phyloP scores from a whole-genome alignment of 2,888 invertebrate genomes.

The Nomada fabriciana region DNA sequence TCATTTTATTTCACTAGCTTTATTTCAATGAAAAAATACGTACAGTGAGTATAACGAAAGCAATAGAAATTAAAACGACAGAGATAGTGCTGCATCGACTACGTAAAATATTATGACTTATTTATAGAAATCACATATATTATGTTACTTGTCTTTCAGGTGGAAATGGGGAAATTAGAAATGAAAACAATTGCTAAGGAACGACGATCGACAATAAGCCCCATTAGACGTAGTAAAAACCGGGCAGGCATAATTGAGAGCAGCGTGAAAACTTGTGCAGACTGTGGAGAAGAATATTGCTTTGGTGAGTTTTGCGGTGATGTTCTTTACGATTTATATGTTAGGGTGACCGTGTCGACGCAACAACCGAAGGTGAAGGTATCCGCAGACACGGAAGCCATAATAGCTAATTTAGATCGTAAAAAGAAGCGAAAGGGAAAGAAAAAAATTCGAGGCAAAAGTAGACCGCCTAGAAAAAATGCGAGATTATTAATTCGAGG shows the following conservation, averaged over 20 bases:
- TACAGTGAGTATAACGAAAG: too few species aligned
- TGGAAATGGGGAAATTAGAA: conserved; percentile 93
- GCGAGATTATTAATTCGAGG: conserved; percentile 74
- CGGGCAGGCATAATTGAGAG: conserved; percentile 93
- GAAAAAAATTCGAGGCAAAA: conserved; percentile 77
- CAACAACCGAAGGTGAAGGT: conserved; percentile 77
- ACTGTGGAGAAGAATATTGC: conserved; percentile 95
- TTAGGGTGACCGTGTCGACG: conserved; percentile 83
- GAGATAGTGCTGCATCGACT: too few species aligned
- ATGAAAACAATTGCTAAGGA: conserved; percentile 90
- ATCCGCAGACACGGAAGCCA: conserved; percentile 82
- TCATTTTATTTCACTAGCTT: background rate
- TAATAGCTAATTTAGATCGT: conserved; percentile 79
- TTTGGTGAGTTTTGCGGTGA: conserved; percentile 86
- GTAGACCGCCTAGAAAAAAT: conserved; percentile 84
- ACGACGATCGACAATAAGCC: conserved; percentile 88
- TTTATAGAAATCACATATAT: background rate
- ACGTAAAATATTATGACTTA: background rate
- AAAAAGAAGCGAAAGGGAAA: conserved; percentile 74
- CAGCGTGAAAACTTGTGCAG: conserved; percentile 90
- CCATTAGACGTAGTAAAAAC: conserved; percentile 92
- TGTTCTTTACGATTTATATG: conserved; percentile 87
- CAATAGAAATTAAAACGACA: too few species aligned
- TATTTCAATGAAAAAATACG: too few species aligned
- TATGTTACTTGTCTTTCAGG: conserved; percentile 74